phyloP scores from a whole-genome alignment of 2,113 vertebrate genomes.

The Engraulis encrasicolus region DNA sequence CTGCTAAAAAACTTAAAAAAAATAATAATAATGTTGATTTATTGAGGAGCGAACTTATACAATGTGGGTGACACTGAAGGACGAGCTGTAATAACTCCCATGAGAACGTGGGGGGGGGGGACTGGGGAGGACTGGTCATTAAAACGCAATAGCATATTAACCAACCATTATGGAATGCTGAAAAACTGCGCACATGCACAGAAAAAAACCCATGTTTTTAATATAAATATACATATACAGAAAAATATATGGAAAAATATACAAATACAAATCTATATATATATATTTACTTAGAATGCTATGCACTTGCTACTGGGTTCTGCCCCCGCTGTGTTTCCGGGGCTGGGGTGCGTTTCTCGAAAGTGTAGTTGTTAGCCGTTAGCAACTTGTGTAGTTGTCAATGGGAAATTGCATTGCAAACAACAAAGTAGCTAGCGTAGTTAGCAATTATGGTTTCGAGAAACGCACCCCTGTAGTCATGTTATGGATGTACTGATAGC shows the following conservation, averaged over 20 bases:
- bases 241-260: slow-evolving; percentile 54
- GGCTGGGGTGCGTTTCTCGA: too few species aligned
- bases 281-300: slow-evolving; percentile 84
- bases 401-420: too few species aligned
- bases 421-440: too few species aligned
- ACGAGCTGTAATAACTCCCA: slow-evolving; percentile 80
- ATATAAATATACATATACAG: slow-evolving; percentile 74
- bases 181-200: slow-evolving; percentile 82
- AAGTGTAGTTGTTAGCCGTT: too few species aligned
- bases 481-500: slow-evolving; percentile 82
- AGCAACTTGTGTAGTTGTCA: too few species aligned
- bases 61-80: slow-evolving; percentile 79
- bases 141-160: slow-evolving; percentile 82
- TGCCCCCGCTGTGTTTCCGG: slow-evolving; percentile 77
- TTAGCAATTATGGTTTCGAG: too few species aligned
- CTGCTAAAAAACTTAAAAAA: background rate
- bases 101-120: too few species aligned
- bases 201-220: slow-evolving; percentile 81
- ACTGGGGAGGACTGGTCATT: slow-evolving; percentile 80
- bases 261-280: slow-evolving; percentile 71
- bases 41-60: slow-evolving; percentile 81
- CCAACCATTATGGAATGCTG: slow-evolving; percentile 80
- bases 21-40: too few species aligned
- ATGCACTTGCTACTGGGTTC: slow-evolving; percentile 71
- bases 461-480: too few species aligned